Conservation (phyloP, 2,888 invertebrate genomes). For the Diloba caeruleocephala region DNA sequence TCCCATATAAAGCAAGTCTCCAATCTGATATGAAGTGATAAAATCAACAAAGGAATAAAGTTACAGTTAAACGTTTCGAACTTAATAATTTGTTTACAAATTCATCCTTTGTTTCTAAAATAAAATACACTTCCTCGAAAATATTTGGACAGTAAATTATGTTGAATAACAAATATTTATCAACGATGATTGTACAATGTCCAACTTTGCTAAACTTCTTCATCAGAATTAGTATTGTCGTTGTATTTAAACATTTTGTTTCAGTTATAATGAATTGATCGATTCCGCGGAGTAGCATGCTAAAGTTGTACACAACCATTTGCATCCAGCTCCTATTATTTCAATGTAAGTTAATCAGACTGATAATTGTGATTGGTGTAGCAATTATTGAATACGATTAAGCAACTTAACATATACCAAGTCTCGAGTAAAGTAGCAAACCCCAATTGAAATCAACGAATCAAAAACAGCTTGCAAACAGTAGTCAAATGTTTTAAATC, state of each 20-base stretch:
- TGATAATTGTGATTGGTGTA: too few relatives aligned
- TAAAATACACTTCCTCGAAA: conserved; percentile 8
- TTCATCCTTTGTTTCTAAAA: conserved; percentile 4
- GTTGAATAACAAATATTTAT: conserved; percentile 18
- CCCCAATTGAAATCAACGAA: too few relatives aligned
- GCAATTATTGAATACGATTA: too few relatives aligned
- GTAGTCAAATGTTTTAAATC: too few relatives aligned
- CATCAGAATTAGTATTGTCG: conserved; percentile 13
- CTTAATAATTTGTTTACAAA: conserved; percentile 3
- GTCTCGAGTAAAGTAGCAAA: too few relatives aligned
- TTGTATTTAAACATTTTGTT: conserved; percentile 15
- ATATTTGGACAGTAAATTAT: conserved; percentile 20
- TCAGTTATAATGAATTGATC: conserved; percentile 17
- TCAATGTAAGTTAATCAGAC: too few relatives aligned
- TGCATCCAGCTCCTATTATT: too few relatives aligned
- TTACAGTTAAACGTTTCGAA: background rate
- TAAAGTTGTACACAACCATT: too few relatives aligned
- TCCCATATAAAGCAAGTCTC: too few relatives aligned
- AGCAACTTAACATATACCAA: too few relatives aligned
- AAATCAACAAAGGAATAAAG: background rate
- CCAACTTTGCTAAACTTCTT: conserved; percentile 25
- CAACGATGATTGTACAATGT: conserved; percentile 8
- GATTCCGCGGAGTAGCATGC: too few relatives aligned
- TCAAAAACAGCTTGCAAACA: too few relatives aligned
- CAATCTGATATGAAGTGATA: background rate